These are phyloP conservation scores for Stictonetta naevosa DNA, from an alignment of 2,113 vertebrate species.

Conservation along the genomic window DNA sequence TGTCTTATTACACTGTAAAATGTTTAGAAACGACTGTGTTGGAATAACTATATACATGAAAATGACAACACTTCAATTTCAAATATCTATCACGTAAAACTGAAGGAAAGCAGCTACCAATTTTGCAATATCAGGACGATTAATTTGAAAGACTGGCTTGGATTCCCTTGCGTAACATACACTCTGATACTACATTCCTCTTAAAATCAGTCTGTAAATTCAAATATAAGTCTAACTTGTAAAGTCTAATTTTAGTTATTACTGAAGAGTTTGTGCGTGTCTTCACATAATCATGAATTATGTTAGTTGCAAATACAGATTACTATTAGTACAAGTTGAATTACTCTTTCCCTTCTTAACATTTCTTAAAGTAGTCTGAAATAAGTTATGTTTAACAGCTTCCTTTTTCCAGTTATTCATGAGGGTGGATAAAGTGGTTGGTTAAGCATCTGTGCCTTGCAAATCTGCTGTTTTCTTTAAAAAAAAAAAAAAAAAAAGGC, in stretches of 20 bases:
- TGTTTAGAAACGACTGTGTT: background rate
- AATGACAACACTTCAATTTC: background rate
- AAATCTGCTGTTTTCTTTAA: background rate
- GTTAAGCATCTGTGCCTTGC: background rate
- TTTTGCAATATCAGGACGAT: background rate
- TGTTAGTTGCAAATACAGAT: background rate
- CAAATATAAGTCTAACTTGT: background rate
- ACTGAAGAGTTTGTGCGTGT: background rate
- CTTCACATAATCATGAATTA: background rate
- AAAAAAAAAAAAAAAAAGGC: background rate
- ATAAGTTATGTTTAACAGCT: background rate
- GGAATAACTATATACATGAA: background rate
- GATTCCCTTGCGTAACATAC: background rate
- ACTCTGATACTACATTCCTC: background rate
- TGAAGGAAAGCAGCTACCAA: background rate
- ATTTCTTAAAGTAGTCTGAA: background rate
- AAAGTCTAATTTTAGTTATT: background rate
- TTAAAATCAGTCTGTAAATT: background rate
- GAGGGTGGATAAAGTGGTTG: background rate
- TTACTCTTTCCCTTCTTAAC: background rate
- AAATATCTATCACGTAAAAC: background rate
- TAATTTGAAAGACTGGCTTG: background rate
- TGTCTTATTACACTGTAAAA: background rate
- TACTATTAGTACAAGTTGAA: background rate
- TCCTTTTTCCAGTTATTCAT: background rate